Evolutionary conservation across 2,113 vertebrate genomes (phyloP), one percentile per base, ranked within the genome.

Genomic region (Alaudala cheleensis): DNA sequence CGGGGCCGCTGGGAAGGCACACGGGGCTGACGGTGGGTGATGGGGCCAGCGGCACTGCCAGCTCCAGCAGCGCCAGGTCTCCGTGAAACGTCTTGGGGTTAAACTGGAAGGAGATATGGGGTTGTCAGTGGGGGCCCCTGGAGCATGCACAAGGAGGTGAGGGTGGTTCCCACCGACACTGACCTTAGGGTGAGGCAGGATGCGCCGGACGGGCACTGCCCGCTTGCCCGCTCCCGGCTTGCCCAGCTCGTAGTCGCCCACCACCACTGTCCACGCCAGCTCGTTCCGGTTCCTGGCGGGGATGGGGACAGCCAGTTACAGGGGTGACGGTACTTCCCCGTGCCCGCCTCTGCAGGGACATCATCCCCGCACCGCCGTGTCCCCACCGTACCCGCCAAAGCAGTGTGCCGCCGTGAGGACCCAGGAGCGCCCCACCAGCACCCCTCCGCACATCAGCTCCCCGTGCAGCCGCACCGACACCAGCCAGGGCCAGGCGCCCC

Each of bases 361-460:
- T 9, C 14, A 16, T 51, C 64, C 39, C 40, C 17, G 3, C 4
- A 0, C 31, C 18, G 58, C 62, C 1, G 1, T 44, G 51, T 10
- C 65, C n/a, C 10, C 6, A 4, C 61, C 98, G 16, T 97, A 99
- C 99, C 99, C 98, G 2, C 96, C 81, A n/a, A 99, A 99, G 97
- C 99, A 99, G 95, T 99, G 99, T 25, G 99, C 99, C 0, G 99
- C 99, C 0, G 99, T 99, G 88, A 99, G 97, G 58, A 99, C 98
- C 99, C 99, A 99, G 78, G 98, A 98, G 79, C 88, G 98, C 39
- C 98, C 98, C 91, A 99, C 98, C 77, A 99, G 97, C 39, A 99
- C 99, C 31, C 99, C 99, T 34, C 99, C 99, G 9, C 99, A 99
- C 98, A 99, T 98, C 88, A 99, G 95, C 45, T 98, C 98, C 19